phyloP scores from a whole-genome alignment of 2,888 invertebrate genomes.

The Athalia circularis region DNA sequence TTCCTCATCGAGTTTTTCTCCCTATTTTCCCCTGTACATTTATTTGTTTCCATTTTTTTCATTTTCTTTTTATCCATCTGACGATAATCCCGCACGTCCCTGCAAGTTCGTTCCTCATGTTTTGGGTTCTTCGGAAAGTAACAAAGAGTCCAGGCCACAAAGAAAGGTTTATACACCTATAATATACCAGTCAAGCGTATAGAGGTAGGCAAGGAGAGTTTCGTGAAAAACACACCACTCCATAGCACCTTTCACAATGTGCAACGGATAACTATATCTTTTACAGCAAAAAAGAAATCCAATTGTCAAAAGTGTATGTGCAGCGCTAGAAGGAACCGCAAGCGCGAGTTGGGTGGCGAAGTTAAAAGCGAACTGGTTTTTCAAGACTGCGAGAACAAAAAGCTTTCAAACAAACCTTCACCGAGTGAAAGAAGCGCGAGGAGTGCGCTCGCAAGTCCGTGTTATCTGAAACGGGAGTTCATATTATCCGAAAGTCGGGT shows the following conservation, averaged over 20 bases:
- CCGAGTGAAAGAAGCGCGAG: not conserved
- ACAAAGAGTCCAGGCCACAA: slow-evolving; percentile 10
- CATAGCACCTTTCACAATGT: not conserved
- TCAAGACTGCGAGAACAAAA: not conserved
- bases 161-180: too few relatives aligned
- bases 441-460: too few relatives aligned
- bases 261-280: not conserved
- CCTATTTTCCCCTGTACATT: not conserved
- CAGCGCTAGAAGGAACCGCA: not conserved
- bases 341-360: not conserved
- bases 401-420: slow-evolving; percentile 32
- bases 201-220: slow-evolving; percentile 6
- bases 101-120: not conserved
- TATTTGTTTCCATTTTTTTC: not conserved
- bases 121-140: not conserved
- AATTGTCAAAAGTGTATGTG: slow-evolving; percentile 10
- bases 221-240: slow-evolving; percentile 3
- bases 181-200: not conserved
- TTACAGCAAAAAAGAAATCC: slow-evolving; percentile 15
- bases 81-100: not conserved
- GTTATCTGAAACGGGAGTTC: too few relatives aligned
- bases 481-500: slow-evolving; percentile 13
- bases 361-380: slow-evolving; percentile 30
- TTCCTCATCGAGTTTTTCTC: not conserved
- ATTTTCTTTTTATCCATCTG: not conserved